Evolutionary conservation across 2,113 vertebrate species (phyloP).

Genomic region (Phyllostomus discolor): DNA sequence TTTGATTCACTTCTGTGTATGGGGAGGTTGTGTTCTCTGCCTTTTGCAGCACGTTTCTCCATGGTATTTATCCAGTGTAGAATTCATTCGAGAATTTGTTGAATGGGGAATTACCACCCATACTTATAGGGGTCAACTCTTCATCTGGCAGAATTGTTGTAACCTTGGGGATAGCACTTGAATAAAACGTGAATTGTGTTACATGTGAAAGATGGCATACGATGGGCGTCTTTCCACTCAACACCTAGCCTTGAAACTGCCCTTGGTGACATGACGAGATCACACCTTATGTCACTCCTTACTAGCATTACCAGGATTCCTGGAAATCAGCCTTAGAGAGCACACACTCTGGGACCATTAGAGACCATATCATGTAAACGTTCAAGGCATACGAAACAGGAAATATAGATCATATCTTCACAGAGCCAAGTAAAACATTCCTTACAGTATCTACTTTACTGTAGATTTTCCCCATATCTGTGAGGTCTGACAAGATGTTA

Average conservation of each 20-base stretch:
- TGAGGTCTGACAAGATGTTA: neutral
- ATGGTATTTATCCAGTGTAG: neutral
- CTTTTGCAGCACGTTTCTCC: slow-evolving; percentile 40
- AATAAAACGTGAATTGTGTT: neutral
- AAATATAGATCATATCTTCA: neutral
- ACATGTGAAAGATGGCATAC: neutral
- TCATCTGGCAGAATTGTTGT: neutral
- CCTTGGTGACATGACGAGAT: slow-evolving; percentile 2
- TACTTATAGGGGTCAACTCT: neutral
- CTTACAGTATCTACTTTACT: neutral
- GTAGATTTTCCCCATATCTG: neutral
- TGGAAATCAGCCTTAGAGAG: slow-evolving; percentile 8
- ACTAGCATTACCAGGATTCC: neutral
- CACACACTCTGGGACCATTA: neutral
- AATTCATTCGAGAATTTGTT: neutral
- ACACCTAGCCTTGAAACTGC: neutral
- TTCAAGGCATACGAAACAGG: neutral
- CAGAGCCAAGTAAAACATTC: neutral
- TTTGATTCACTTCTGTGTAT: slow-evolving; percentile 46
- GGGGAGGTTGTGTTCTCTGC: slow-evolving; percentile 52
- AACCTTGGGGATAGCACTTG: neutral
- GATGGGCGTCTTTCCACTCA: neutral
- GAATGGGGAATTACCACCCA: neutral
- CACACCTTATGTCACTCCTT: neutral
- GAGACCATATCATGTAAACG: neutral